Evolutionary conservation across 2,797 vertebrate species (phyloP).

Genomic region (Notamacropus eugenii): DNA sequence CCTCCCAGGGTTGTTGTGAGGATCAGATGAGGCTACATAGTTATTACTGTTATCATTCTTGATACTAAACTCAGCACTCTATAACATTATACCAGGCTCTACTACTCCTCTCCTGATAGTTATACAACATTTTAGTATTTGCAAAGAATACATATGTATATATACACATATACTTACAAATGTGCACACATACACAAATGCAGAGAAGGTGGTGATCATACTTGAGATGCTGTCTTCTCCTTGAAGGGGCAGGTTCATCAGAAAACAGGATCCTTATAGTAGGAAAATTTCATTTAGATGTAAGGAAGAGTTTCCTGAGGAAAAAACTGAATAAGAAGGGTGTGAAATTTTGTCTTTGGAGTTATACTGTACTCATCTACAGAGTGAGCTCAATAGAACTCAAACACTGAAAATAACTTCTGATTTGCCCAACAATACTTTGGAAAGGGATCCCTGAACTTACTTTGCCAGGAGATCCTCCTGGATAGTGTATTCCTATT

Average conservation of each 20-base stretch:
- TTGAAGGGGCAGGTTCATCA: too few relatives aligned
- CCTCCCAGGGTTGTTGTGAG: background rate
- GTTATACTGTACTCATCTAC: background rate
- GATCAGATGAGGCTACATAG: background rate
- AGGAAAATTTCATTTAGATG: too few relatives aligned
- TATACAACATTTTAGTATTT: background rate
- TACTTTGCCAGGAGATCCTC: background rate
- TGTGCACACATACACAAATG: too few relatives aligned
- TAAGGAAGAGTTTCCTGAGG: background rate
- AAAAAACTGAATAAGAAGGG: background rate
- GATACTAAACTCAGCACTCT: background rate
- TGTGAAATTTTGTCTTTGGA: background rate
- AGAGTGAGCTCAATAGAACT: background rate
- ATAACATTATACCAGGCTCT: background rate
- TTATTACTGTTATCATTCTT: background rate
- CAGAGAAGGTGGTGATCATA: too few relatives aligned
- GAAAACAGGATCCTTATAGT: too few relatives aligned
- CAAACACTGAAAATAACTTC: constrained; percentile 4
- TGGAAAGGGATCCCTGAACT: background rate
- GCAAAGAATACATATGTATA: too few relatives aligned
- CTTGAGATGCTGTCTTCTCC: too few relatives aligned
- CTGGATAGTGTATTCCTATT: too few relatives aligned
- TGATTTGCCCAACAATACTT: background rate
- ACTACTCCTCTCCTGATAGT: background rate
- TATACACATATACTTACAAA: too few relatives aligned